Evolutionary conservation across 2,113 vertebrate species (phyloP).

Genomic region (Neogale vison): DNA sequence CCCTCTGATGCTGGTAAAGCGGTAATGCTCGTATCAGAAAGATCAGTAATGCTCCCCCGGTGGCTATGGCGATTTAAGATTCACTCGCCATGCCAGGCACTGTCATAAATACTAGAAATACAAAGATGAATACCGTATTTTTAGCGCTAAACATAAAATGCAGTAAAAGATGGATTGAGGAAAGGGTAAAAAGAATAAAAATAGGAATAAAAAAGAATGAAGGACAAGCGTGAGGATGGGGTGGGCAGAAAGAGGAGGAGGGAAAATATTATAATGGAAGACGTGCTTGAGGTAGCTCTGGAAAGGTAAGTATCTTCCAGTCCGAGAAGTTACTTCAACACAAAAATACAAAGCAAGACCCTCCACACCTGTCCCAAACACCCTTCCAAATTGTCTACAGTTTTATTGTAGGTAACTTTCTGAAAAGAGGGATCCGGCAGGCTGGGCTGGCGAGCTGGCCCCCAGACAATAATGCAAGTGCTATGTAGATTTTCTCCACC

Average conservation of each 20-base stretch:
- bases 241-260: neutral
- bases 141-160: neutral
- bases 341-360: neutral
- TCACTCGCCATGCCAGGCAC: neutral
- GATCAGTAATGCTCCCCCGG: neutral
- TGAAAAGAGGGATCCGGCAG: neutral
- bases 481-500: neutral
- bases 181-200: neutral
- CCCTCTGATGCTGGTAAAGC: neutral
- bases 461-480: fast-evolving
- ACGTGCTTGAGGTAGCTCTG: neutral
- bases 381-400: neutral
- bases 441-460: neutral
- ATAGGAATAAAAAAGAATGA: neutral
- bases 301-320: neutral
- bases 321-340: neutral
- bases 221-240: neutral
- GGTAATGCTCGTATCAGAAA: neutral
- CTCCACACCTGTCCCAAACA: neutral
- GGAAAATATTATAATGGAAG: neutral
- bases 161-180: neutral
- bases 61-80: neutral
- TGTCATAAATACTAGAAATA: neutral
- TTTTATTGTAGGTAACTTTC: neutral
- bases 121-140: neutral